Percentiles rank a stretch among this genome's conserved stretches.
Conservation (phyloP, 2,888 invertebrate genomes). For the Hydrotaea diabolus region DNA sequence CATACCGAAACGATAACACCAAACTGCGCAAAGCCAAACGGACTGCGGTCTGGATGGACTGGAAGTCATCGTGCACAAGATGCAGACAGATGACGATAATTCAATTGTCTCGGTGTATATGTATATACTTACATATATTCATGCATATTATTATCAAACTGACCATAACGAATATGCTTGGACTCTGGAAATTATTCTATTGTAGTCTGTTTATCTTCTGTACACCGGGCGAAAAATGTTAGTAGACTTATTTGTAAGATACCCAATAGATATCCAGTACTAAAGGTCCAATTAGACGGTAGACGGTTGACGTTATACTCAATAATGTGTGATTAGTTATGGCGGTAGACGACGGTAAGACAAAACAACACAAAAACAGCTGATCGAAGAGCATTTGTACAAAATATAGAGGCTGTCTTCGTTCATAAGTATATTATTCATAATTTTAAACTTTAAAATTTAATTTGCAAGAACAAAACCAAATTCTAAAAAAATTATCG, state of each 20-base stretch:
- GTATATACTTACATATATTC: neutral
- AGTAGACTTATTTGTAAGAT: neutral
- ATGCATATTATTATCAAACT: neutral
- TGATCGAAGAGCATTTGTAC: too few relatives aligned
- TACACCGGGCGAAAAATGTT: neutral
- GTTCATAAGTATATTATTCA: too few relatives aligned
- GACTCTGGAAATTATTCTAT: neutral
- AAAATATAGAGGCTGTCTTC: too few relatives aligned
- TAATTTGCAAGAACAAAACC: too few relatives aligned
- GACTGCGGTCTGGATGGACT: neutral
- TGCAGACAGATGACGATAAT: neutral
- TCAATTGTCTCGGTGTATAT: neutral
- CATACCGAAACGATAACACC: slow-evolving; percentile 43
- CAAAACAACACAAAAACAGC: too few relatives aligned
- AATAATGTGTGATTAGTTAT: too few relatives aligned
- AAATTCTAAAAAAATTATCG: too few relatives aligned
- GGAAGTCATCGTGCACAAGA: neutral
- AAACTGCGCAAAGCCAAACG: slow-evolving; percentile 3
- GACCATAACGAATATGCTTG: neutral
- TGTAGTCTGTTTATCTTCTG: neutral
- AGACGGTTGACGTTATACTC: too few relatives aligned
- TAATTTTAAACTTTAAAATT: too few relatives aligned
- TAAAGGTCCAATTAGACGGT: too few relatives aligned
- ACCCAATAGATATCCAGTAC: too few relatives aligned
- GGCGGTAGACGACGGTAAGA: too few relatives aligned